A percentile compares a stretch with the other conserved stretches of the same genome.
Conservation (phyloP, 2,113 vertebrate species). For the Rhombomys opimus region DNA sequence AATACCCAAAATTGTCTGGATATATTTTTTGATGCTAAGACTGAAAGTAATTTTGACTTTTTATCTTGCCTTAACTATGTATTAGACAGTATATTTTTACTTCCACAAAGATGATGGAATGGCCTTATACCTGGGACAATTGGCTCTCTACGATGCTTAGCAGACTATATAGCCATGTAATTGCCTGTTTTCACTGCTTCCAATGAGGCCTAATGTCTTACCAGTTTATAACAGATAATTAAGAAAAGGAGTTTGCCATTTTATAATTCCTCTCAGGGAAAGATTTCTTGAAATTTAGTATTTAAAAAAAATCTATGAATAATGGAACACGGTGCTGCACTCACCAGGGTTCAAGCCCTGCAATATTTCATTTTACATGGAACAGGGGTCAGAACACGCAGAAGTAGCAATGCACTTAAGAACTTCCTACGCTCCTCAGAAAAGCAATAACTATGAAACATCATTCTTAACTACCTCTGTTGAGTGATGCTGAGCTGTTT, state of each 20-base stretch:
- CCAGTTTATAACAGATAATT: slow-evolving; percentile 72
- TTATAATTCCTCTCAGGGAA: slow-evolving; percentile 74
- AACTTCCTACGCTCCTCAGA: slow-evolving; percentile 72
- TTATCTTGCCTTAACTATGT: slow-evolving; percentile 62
- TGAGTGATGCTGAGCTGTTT: slow-evolving; percentile 99
- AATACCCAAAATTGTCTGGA: slow-evolving; percentile 65
- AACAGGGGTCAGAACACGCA: slow-evolving; percentile 47
- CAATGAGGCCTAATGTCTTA: slow-evolving; percentile 73
- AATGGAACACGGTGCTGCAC: slow-evolving; percentile 54
- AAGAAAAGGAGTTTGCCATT: slow-evolving; percentile 68
- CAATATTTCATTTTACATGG: slow-evolving; percentile 29
- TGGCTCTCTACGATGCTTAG: slow-evolving; percentile 75
- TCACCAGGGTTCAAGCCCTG: slow-evolving; percentile 55
- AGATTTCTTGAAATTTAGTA: slow-evolving; percentile 74
- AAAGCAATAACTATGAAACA: slow-evolving; percentile 80
- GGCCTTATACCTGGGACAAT: slow-evolving; percentile 72
- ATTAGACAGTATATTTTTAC: slow-evolving; percentile 77
- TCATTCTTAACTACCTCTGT: slow-evolving; percentile 95
- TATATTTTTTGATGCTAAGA: slow-evolving; percentile 62
- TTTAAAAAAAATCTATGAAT: slow-evolving; percentile 53
- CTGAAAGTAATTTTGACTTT: slow-evolving; percentile 64
- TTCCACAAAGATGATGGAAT: slow-evolving; percentile 69
- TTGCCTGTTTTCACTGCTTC: slow-evolving; percentile 73
- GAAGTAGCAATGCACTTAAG: slow-evolving; percentile 70
- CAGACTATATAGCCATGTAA: slow-evolving; percentile 59